phyloP scores from a whole-genome alignment of 2,888 invertebrate species.

The Palloptera scutellata region DNA sequence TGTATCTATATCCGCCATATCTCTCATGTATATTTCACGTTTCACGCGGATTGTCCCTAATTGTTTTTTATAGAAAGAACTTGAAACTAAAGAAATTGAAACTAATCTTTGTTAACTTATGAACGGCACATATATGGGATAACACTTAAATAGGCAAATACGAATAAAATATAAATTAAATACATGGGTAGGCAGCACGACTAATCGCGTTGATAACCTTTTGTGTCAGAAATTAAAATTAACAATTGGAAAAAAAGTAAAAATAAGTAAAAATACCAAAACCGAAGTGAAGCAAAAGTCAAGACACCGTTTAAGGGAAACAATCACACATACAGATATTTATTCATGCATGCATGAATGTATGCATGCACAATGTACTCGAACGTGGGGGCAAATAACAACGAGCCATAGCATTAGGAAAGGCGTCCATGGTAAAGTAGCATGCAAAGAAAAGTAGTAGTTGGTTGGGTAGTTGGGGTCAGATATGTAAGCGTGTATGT shows the following conservation, averaged over 20 bases:
- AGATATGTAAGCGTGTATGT: background rate
- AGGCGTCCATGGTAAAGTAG: background rate
- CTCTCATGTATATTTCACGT: no score
- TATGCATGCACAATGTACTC: background rate
- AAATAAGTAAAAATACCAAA: conserved; percentile 6
- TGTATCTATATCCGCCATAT: no score
- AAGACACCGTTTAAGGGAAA: conserved; percentile 13
- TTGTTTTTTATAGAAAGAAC: no score
- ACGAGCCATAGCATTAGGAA: background rate
- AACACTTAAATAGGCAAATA: no score
- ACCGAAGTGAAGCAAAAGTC: background rate
- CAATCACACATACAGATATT: background rate
- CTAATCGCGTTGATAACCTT: conserved; percentile 14
- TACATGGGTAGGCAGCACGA: background rate
- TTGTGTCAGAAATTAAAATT: conserved; percentile 16
- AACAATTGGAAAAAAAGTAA: conserved; percentile 17
- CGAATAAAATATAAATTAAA: no score
- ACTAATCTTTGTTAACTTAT: no score
- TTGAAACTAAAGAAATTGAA: no score
- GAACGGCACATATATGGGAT: no score
- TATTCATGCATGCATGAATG: background rate
- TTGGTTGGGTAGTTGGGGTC: background rate
- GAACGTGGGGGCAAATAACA: background rate
- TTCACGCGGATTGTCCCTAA: no score
- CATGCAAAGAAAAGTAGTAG: background rate